Percentiles rank a stretch among this genome's conserved stretches.
Conservation (phyloP, 2,113 vertebrate species). For the Apteryx owenii region DNA sequence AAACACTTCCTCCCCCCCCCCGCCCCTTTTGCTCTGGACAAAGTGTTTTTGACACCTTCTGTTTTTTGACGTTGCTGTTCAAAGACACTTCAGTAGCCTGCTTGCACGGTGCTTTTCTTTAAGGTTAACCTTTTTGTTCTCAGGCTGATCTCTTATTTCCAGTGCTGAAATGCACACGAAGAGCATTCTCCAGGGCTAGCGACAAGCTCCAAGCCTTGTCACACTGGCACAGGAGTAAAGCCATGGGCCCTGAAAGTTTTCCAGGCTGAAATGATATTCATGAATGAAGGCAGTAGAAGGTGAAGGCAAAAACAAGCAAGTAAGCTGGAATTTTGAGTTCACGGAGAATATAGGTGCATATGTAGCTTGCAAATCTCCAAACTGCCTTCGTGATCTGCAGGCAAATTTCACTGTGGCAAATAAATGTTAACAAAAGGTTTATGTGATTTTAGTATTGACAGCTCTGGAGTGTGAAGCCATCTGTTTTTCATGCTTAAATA, state of each 20-base stretch:
- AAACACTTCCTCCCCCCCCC: background rate
- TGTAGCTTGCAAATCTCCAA: no score
- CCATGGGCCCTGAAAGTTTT: background rate
- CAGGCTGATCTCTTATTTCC: background rate
- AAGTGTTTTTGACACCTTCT: background rate
- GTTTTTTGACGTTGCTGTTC: background rate
- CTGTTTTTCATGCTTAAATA: background rate
- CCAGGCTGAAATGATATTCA: background rate
- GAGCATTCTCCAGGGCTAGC: rapidly evolving
- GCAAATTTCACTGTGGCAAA: background rate
- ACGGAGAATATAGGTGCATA: background rate
- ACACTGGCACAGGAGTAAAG: rapidly evolving
- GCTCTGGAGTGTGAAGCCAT: background rate
- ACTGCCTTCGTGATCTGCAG: background rate
- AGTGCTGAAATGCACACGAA: background rate
- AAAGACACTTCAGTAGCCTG: background rate
- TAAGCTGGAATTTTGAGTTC: background rate
- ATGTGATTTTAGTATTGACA: background rate
- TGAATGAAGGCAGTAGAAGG: background rate
- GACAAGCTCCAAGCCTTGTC: background rate
- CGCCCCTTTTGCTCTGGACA: no score
- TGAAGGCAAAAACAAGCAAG: background rate
- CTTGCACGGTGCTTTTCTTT: background rate
- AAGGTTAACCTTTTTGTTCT: background rate
- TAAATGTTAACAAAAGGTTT: background rate